These are phyloP conservation scores for Pollenia angustigena DNA, from an alignment of 2,888 invertebrate species.

Conservation along the genomic window DNA sequence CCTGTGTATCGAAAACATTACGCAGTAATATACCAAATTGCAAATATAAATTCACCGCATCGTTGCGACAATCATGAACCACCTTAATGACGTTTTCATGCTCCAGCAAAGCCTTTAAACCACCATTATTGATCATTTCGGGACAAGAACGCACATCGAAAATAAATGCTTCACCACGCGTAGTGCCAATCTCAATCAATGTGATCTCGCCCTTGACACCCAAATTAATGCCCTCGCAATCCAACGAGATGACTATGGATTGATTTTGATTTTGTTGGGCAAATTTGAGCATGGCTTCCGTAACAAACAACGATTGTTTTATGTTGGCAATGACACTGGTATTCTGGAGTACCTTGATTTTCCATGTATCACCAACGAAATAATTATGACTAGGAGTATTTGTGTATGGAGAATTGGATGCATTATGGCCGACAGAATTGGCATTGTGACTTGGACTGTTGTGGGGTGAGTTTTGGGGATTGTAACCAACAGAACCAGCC, in stretches of 20 bases:
- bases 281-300: slow-evolving; percentile 89
- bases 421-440: slow-evolving; percentile 57
- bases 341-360: slow-evolving; percentile 91
- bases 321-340: slow-evolving; percentile 92
- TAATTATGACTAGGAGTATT: slow-evolving; percentile 83
- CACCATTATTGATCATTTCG: slow-evolving; percentile 90
- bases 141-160: slow-evolving; percentile 95
- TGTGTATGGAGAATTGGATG: slow-evolving; percentile 59
- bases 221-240: slow-evolving; percentile 96
- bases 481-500: slow-evolving; percentile 75
- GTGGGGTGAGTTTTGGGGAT: slow-evolving; percentile 79
- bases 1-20: slow-evolving; percentile 96
- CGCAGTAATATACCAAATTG: slow-evolving; percentile 93
- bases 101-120: slow-evolving; percentile 92
- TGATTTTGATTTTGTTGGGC: slow-evolving; percentile 85
- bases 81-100: slow-evolving; percentile 93
- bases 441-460: slow-evolving; percentile 80
- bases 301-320: slow-evolving; percentile 91
- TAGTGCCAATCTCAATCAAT: slow-evolving; percentile 92
- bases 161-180: slow-evolving; percentile 92
- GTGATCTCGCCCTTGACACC: slow-evolving; percentile 95
- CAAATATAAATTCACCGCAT: slow-evolving; percentile 93
- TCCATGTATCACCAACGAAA: slow-evolving; percentile 90
- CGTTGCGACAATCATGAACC: slow-evolving; percentile 96
- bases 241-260: slow-evolving; percentile 90